Base-by-base conservation (phyloP, 2,888 invertebrate species). In the Pterobdella sp. region DNA sequence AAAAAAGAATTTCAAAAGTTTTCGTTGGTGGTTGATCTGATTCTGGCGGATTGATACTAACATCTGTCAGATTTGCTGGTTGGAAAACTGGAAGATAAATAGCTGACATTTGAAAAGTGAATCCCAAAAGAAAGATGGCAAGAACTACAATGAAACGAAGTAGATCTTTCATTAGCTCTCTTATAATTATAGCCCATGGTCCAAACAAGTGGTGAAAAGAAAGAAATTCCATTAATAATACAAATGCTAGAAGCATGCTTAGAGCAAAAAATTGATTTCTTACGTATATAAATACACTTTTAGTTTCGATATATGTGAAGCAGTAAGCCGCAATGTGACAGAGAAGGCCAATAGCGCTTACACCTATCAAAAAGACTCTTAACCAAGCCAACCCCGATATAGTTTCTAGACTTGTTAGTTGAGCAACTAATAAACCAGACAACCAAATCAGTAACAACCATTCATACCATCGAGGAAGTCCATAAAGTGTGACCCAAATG, bases 141-240 rank as follows among this genome's bases (percentile, higher is more conserved):
- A 99, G 86, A 34, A 99, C 97, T 67, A 97, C 96, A 76, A 99
- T 88, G 85, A 99, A 99, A 0, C 78, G 87, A n/a, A 92, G 92
- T 79, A 95, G 87, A 84, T 95, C 94, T 84, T 85, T 84, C 81
- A 86, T 84, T 37, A 86, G 80, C 78, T 85, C 85, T 32, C 96
- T 92, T 81, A 99, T 99, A 83, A 99, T 99, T 82, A 99, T 98
- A 42, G 97, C 97, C 98, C 98, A 99, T 0, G 98, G 98, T 67
- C 98, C 98, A 83, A 99, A 99, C 31, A 99, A 87, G 85, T 98
- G 94, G 85, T 99, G 98, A 84, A 99, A 98, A 34, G 96, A 96
- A 68, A 99, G 86, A 84, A 98, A 99, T 86, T 86, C 86, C 81
- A 97, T 87, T 80, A 97, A 93, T 86, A 97, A 95, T 68, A 98